Evolutionary conservation across 30 jellyfish, hydroid and myxozoan genomes (phyloP).

Genomic region (Aurelia aurita): DNA sequence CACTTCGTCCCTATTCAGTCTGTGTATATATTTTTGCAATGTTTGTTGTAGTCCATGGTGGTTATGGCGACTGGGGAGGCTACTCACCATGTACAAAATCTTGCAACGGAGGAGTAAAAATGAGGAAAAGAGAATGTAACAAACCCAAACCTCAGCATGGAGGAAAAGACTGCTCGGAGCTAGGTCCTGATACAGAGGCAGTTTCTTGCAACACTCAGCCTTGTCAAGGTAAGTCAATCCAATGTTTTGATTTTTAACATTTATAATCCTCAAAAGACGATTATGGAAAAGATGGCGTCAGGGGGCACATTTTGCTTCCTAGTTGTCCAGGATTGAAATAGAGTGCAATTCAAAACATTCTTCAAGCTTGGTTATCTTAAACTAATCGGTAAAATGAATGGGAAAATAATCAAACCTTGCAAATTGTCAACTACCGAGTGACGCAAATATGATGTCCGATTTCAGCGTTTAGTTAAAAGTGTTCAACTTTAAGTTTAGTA

Average conservation of each 20-base stretch:
- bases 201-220: conserved; percentile 19
- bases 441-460: too few relatives aligned
- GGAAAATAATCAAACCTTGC: too few relatives aligned
- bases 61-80: conserved; percentile 7
- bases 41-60: conserved; percentile 14
- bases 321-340: too few relatives aligned
- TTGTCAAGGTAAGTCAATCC: conserved; percentile 42
- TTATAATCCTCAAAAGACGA: too few relatives aligned
- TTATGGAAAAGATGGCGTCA: neutral
- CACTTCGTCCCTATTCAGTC: too few relatives aligned
- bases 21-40: neutral
- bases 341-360: too few relatives aligned
- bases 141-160: conserved; percentile 17
- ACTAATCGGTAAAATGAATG: too few relatives aligned
- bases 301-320: too few relatives aligned
- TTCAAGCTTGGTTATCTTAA: too few relatives aligned
- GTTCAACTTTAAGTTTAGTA: too few relatives aligned
- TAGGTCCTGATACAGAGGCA: conserved; percentile 4
- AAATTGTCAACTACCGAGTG: too few relatives aligned
- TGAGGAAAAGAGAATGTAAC: neutral
- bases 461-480: too few relatives aligned
- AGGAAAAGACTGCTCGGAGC: conserved; percentile 12
- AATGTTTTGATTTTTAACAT: neutral
- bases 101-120: conserved; percentile 9
- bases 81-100: neutral